Conservation (phyloP, 2,888 invertebrate genomes). For the Lutraria lutraria region DNA sequence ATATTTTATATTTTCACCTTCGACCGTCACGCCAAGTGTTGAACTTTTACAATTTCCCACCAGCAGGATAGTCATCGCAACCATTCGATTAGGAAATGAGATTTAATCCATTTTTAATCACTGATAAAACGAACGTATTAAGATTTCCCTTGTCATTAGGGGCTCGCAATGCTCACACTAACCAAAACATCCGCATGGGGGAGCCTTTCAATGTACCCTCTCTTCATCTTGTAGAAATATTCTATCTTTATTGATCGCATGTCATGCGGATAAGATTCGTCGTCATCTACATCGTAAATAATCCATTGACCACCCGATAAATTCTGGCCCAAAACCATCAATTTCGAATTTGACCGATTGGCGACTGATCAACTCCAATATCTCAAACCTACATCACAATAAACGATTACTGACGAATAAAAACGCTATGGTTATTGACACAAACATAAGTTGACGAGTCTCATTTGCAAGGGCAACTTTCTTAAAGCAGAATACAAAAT, state of each 20-base stretch:
- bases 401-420: no score
- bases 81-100: conserved; percentile 6
- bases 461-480: no score
- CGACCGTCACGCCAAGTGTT: background rate
- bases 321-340: conserved; percentile 2
- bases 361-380: background rate
- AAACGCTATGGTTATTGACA: no score
- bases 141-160: background rate
- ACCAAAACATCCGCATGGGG: background rate
- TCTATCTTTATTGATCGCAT: background rate
- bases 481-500: no score
- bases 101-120: conserved; percentile 10
- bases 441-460: no score
- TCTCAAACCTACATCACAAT: background rate
- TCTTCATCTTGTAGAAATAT: background rate
- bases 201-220: background rate
- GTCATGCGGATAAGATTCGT: background rate
- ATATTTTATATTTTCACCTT: conserved; percentile 18
- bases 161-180: background rate
- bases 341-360: background rate
- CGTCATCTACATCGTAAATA: background rate
- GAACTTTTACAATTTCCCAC: conserved; percentile 1
- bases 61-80: background rate
- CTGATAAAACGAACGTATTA: conserved; percentile 16
- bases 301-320: conserved; percentile 18